These are phyloP conservation scores for Myiagra hebetior DNA, from an alignment of 2,113 vertebrate genomes.

Conservation along the genomic window DNA sequence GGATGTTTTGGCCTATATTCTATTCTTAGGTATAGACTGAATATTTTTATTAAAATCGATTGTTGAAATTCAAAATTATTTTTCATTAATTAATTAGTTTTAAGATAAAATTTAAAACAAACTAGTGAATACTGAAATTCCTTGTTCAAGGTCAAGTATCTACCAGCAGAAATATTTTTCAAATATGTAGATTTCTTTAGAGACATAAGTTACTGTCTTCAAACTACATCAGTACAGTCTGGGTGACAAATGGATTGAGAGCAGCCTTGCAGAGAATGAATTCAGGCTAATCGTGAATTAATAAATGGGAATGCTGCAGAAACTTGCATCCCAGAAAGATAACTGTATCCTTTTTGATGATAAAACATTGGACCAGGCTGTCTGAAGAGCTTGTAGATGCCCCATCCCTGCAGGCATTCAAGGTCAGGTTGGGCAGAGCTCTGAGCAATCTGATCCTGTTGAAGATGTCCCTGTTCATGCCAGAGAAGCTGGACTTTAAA, in stretches of 20 bases:
- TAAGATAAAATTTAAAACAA: background rate
- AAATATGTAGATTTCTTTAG: background rate
- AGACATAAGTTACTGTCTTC: background rate
- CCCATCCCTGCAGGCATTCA: background rate
- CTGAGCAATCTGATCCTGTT: background rate
- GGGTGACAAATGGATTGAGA: background rate
- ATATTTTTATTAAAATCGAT: background rate
- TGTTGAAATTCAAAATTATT: background rate
- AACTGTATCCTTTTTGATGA: background rate
- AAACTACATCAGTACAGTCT: background rate
- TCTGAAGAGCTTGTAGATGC: background rate
- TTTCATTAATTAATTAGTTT: background rate
- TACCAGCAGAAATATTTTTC: background rate
- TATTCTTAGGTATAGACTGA: background rate
- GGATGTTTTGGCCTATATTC: background rate
- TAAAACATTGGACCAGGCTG: background rate
- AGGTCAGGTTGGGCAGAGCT: background rate
- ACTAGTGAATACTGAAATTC: background rate
- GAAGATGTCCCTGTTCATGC: background rate
- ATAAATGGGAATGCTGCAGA: background rate
- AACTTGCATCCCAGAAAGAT: background rate
- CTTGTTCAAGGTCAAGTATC: background rate
- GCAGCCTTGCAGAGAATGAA: background rate
- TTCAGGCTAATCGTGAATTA: background rate
- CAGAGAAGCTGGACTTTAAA: background rate